Percentiles rank a stretch among this genome's conserved stretches.
These are phyloP conservation scores for Pimephales promelas DNA, from an alignment of 2,113 vertebrate genomes.

Conservation along the genomic window DNA sequence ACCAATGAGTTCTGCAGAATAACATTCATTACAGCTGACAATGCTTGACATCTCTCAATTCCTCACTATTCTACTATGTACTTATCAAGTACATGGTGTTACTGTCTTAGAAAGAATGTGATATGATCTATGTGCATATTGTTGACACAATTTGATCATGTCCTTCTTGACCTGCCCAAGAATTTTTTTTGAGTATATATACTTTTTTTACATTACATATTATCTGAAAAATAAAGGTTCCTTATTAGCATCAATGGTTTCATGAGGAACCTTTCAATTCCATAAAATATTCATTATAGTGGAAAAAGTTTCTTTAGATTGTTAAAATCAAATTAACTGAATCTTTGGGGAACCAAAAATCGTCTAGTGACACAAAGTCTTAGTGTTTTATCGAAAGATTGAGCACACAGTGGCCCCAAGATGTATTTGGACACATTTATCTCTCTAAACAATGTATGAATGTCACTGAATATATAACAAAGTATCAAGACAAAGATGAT, in stretches of 20 bases:
- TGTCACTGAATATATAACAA: not conserved
- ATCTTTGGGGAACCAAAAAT: no score
- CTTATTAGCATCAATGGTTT: no score
- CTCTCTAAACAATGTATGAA: not conserved
- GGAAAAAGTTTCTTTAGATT: no score
- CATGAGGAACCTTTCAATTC: no score
- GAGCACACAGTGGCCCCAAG: not conserved
- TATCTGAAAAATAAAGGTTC: no score
- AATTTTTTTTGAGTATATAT: not conserved
- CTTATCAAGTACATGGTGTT: not conserved
- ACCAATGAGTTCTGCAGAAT: conserved; percentile 3
- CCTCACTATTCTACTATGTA: not conserved
- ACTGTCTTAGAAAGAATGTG: not conserved
- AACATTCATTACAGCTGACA: not conserved
- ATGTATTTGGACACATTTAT: not conserved
- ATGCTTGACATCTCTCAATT: not conserved
- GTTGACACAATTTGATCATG: not conserved
- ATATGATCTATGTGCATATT: not conserved
- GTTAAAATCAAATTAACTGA: no score
- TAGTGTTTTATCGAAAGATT: not conserved
- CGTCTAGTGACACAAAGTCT: no score
- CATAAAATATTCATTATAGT: no score
- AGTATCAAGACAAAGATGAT: not conserved
- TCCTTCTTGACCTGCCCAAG: not conserved
- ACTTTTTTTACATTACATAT: no score